Evolutionary conservation across 2,113 vertebrate species (phyloP), one percentile per base, ranked within the genome.

Genomic region (Empidonax traillii): DNA sequence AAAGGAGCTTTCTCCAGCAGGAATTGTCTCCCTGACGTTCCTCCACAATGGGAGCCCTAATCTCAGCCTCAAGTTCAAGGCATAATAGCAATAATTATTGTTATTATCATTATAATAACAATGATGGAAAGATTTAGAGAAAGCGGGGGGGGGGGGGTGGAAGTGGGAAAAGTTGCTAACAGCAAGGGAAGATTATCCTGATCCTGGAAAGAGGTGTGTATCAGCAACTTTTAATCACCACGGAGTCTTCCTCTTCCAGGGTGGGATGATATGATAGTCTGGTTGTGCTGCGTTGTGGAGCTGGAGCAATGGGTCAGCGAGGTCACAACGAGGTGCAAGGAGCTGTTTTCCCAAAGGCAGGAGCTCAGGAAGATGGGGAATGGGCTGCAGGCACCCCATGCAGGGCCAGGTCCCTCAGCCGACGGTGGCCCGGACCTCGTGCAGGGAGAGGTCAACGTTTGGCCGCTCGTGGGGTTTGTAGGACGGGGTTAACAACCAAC

Each of bases 181-280:
- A 95, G 79, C 96, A 84, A 96, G 44, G 41, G 69, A 89, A 94
- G 79, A 90, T 96, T 93, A 90, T 30, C 52, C 74, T 92, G 92
- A 84, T 96, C 96, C 92, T 96, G 93, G 93, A 96, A 95, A 95
- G 93, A 94, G 88, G 85, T 79, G 94, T 86, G 72, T 51, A 92
- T 88, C 90, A 88, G 93, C 87, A 96, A 20, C 65, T 86, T 94
- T 63, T 52, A 80, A 71, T 74, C 82, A 76, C 11, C 51, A 74
- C 65, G 59, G 75, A 85, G 76, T 53, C 47, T 52, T 92, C 46
- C 30, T 84, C 65, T 90, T 94, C 73, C 68, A 84, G 43, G 55
- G 56, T 88, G 83, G 76, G 76, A 59, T 66, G 68, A 12, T 35
- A 22, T 2, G 0, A 41, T 37, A 79, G 79, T 5, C 63, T 83